Evolutionary conservation across 2,888 invertebrate species (phyloP), one percentile per base, ranked within the genome.

Genomic region (Marronus borbonicus): DNA sequence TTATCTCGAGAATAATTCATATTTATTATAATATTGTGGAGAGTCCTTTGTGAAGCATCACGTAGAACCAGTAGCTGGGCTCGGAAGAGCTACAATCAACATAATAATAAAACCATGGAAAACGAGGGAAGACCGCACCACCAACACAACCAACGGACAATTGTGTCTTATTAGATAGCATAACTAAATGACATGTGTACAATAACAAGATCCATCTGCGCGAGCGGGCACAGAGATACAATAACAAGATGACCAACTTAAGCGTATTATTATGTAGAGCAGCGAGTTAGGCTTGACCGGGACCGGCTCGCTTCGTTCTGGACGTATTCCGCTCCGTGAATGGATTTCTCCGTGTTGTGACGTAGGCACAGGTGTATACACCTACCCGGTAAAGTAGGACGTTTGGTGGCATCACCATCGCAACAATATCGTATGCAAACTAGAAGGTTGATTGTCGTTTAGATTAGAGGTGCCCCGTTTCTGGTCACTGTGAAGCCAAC

Each of bases 201-300:
- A 77, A 78, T 78, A 80, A 80, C 79, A 83, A 85, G 85, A 85
- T 85, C 82, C 83, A 85, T 85, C 84, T 85, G 55, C 79, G 36
- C 50, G 52, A 66, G 60, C 65, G 80, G 81, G 80, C 82, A 81
- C 79, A 66, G 75, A 81, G 82, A 81, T 83, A 81, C 82, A 83
- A 82, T 82, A 82, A 81, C 80, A 76, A 79, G 81, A 82, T 79
- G 81, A 80, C 80, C 78, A 77, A 72, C 76, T 80, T 81, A 77
- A 79, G 83, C 82, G 83, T 86, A 85, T 85, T 86, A 85, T 85
- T 85, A 85, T 86, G 86, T 86, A 84, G 85, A 86, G 83, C 85
- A 84, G 84, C 77, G 68, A 81, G 79, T 74, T 81, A 80, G 80
- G 83, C 80, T 78, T 81, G 82, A 81, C 80, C 82, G 44, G 44